Evolutionary conservation across 2,113 vertebrate genomes (phyloP), one percentile per base, ranked within the genome.

Genomic region (Herpailurus yagouaroundi): DNA sequence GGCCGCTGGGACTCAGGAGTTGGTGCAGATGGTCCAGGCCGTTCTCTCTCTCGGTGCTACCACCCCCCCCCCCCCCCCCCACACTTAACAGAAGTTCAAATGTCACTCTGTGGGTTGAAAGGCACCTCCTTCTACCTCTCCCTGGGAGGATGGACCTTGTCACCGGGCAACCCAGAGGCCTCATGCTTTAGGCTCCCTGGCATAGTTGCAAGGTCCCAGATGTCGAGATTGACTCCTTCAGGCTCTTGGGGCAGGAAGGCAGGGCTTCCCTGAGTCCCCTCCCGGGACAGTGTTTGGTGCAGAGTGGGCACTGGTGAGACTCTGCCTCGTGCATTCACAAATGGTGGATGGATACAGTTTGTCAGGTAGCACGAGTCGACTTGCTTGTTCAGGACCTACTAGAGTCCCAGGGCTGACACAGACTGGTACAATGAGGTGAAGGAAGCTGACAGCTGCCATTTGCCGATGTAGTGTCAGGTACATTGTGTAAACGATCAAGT

Each of bases 381-480:
- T 29, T 25, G 29, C 60, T 27, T 18, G 48, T n/a, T 13, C 27
- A 57, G 52, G 18, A 50, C 23, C 74, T 25, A n/a, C 13, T 14
- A 4, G 48, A 19, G 3, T 23, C 23, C 41, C 29, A 5, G 27
- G 27, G n/a, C 3, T 4, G 64, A 64, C 55, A 41, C 11, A 25
- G 50, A 23, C 5, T 1, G 31, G 18, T 2, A 11, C 60, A 15
- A 1, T 0, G 10, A 69, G 57, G 14, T 4, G 52, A 83, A 6
- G 3, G 2, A 15, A 48, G 13, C n/a, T 21, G n/a, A 21, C 4
- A 13, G 16, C 1, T 5, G 7, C 55, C 14, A 5, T 3, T 23
- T 2, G 1, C 4, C 7, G 13, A 60, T 41, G 74, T n/a, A n/a
- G 31, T 7, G 0, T 48, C 12, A 4, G 57, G 55, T 11, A 0